Evolutionary conservation across 2,797 vertebrate species (phyloP), one percentile per base, ranked within the genome.

Genomic region (Coreius guichenoti): DNA sequence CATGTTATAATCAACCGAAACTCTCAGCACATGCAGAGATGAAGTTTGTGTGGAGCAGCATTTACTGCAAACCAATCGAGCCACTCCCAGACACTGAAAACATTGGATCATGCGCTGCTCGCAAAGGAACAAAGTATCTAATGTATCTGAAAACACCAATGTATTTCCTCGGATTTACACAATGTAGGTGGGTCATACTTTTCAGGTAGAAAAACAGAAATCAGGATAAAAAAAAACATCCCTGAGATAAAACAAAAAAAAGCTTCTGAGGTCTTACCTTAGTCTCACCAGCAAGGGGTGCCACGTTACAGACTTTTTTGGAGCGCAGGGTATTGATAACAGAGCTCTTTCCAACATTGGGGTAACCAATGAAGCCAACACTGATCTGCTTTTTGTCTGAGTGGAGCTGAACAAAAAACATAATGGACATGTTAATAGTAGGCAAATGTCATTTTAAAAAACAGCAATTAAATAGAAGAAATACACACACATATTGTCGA

Each of bases 311-410:
- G 90, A 99, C 98, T 92, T 99, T 99, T 95, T 99, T 99, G 33
- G 98, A 98, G 43, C 98, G 94, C 6, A 99, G 90, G 0, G 98
- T 99, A 88, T 99, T 99, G 92, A 99, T 99, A 88, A 99, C 94
- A 0, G 98, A 99, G 92, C 98, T 99, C 92, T 99, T 99, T 89
- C 98, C 98, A 84, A 99, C 98, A 1, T 99, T 99, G 5, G 98
- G 98, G 89, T 99, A 99, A 56, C 98, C 98, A 39, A 99, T 99
- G 92, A 99, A 99, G 31, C 98, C 98, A 76, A 99, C 98, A 0
- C 98, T 99, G 93, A 99, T 99, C 95, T 99, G 98, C 69, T 99
- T 99, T 95, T 99, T 99, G 94, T 99, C 98, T 77, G 96, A 95
- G 91, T 99, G 98, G n/a, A 99, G 94, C 98, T 99, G 95, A 82